Conservation (phyloP, 1,140 invertebrate genomes). For the Drosophila kanapiae region DNA sequence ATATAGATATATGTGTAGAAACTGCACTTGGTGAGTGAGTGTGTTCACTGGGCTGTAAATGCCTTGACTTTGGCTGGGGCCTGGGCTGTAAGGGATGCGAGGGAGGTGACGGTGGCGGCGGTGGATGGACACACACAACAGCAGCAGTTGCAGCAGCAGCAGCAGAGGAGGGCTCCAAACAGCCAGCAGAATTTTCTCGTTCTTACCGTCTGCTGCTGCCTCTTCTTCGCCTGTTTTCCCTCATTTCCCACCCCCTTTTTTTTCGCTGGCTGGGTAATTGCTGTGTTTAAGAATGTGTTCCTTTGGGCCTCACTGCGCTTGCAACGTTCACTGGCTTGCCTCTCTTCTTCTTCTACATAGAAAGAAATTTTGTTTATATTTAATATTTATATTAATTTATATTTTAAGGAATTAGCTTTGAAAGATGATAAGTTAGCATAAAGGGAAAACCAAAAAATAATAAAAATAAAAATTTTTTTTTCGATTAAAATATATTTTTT, state of each 20-base stretch:
- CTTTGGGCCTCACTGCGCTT: conserved; percentile 58
- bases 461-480: not conserved
- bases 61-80: conserved; percentile 56
- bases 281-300: conserved; percentile 82
- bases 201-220: conserved; percentile 35
- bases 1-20: conserved; percentile 10
- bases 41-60: conserved; percentile 59
- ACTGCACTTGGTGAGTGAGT: conserved; percentile 43
- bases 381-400: not conserved
- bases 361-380: not conserved
- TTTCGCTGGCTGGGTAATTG: conserved; percentile 73
- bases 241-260: conserved; percentile 26
- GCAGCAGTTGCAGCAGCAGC: not conserved
- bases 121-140: too few species aligned
- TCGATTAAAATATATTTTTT: conserved; percentile 10
- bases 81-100: conserved; percentile 10
- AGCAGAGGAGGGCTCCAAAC: conserved; percentile 21
- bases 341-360: conserved; percentile 8
- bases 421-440: too few species aligned
- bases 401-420: not conserved
- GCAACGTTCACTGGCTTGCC: conserved; percentile 2
- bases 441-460: too few species aligned
- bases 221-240: conserved; percentile 17
- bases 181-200: conserved; percentile 45
- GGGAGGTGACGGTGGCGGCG: too few species aligned